These are phyloP conservation scores for Saiga tatarica DNA, from an alignment of 2,113 vertebrate genomes.

Conservation along the genomic window DNA sequence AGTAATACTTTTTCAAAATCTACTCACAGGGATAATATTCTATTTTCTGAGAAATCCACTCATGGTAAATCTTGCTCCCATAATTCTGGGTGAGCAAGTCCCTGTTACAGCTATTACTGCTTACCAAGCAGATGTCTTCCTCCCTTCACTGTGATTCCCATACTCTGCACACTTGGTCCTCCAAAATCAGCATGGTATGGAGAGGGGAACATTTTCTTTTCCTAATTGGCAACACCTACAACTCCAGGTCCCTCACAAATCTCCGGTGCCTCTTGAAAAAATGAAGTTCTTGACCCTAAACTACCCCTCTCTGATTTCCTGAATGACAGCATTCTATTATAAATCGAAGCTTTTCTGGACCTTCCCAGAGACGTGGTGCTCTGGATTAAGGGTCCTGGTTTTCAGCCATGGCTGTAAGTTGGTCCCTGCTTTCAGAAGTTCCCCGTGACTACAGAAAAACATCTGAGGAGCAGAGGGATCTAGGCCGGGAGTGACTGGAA, in stretches of 20 bases:
- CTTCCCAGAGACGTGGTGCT: neutral
- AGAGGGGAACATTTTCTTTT: neutral
- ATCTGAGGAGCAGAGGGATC: neutral
- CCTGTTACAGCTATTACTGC: neutral
- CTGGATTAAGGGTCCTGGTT: neutral
- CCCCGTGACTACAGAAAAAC: neutral
- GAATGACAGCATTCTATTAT: neutral
- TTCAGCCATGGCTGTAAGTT: neutral
- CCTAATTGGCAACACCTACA: neutral
- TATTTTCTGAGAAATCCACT: neutral
- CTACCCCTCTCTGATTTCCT: neutral
- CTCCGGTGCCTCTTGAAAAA: neutral
- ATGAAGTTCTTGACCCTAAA: neutral
- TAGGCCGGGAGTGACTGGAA: neutral
- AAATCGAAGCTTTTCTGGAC: neutral
- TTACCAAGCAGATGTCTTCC: neutral
- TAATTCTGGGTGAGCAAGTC: neutral
- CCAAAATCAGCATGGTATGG: neutral
- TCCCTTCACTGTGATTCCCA: neutral
- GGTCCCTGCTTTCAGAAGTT: constrained; percentile 4
- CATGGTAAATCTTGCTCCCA: neutral
- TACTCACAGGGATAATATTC: neutral
- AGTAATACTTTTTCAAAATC: neutral
- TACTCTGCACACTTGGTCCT: neutral
- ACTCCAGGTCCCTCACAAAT: neutral